Percentiles rank a stretch among this genome's conserved stretches.
Evolutionary conservation across 2,113 vertebrate species (phyloP).

Genomic region (Axis porcinus): DNA sequence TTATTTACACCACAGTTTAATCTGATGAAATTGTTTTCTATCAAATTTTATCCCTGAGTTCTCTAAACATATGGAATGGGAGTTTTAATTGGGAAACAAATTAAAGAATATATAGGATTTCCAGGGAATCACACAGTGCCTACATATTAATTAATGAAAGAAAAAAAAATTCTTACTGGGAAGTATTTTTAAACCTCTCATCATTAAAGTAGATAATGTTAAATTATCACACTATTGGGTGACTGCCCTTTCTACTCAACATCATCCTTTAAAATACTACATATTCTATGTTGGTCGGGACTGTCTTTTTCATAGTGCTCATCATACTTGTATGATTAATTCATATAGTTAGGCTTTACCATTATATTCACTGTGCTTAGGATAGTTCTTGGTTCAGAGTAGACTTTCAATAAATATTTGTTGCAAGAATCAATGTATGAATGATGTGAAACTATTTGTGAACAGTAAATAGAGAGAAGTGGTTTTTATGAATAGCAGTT

Average conservation of each 20-base stretch:
- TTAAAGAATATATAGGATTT: background rate
- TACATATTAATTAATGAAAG: conserved; percentile 7
- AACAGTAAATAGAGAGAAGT: background rate
- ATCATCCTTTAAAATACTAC: background rate
- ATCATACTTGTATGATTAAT: background rate
- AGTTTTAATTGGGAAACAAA: background rate
- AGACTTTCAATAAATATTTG: background rate
- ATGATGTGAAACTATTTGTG: conserved; percentile 6
- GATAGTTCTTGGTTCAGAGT: background rate
- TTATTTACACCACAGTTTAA: background rate
- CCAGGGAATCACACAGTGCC: background rate
- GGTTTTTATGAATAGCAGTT: background rate
- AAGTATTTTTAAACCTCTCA: background rate
- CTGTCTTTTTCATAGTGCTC: background rate
- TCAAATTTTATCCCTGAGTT: background rate
- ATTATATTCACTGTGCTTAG: background rate
- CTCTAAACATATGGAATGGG: background rate
- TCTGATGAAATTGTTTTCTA: background rate
- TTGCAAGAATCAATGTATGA: background rate
- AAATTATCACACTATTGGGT: background rate
- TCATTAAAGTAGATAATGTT: background rate
- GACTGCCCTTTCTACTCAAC: background rate
- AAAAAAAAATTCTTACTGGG: background rate
- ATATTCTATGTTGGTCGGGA: background rate
- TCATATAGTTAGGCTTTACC: background rate